Conservation (phyloP, 2,888 invertebrate species). For the Protodeltote pygarga region DNA sequence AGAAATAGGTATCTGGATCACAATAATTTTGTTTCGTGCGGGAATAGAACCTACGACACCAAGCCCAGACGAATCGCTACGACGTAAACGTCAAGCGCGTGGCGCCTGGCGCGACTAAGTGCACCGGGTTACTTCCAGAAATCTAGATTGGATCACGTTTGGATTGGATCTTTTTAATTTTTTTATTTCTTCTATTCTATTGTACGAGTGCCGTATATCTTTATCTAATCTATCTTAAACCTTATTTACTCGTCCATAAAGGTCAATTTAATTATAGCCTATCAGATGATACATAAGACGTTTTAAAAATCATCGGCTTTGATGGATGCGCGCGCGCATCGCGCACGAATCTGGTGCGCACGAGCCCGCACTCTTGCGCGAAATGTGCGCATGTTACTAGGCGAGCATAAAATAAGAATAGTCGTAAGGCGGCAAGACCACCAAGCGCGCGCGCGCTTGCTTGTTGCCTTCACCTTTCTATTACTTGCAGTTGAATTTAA, state of each 20-base stretch:
- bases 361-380: slow-evolving; percentile 82
- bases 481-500: slow-evolving; percentile 21
- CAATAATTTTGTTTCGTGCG: no score
- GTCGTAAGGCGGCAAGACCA: slow-evolving; percentile 22
- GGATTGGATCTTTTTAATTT: no score
- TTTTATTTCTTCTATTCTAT: no score
- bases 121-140: no score
- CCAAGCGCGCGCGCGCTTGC: slow-evolving; percentile 43
- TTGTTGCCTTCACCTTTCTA: slow-evolving; percentile 1
- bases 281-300: not conserved
- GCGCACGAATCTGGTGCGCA: slow-evolving; percentile 73
- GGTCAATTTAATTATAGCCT: not conserved
- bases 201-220: no score
- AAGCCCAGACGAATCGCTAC: no score
- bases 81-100: no score
- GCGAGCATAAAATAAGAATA: slow-evolving; percentile 58
- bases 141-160: no score
- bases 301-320: not conserved
- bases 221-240: slow-evolving; percentile 11
- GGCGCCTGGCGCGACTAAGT: no score
- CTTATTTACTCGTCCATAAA: accelerated
- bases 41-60: no score
- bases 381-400: slow-evolving; percentile 84
- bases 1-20: no score
- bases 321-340: slow-evolving; percentile 68